phyloP scores from a whole-genome alignment of 2,113 vertebrate genomes.

The Mormyrus iriodes region DNA sequence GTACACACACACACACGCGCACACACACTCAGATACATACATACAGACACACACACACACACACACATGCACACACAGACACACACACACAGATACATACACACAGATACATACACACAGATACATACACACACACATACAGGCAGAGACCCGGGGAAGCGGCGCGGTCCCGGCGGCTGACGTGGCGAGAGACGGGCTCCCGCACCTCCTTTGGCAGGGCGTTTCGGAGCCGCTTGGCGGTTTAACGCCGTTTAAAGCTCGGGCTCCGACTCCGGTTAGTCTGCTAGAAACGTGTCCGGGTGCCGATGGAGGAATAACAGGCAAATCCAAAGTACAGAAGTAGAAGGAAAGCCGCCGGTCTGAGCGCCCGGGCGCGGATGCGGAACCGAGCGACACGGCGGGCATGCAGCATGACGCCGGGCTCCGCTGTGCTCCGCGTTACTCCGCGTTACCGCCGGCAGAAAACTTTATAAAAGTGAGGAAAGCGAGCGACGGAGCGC shows the following conservation, averaged over 20 bases:
- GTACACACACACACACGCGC: neutral
- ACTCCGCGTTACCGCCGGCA: neutral
- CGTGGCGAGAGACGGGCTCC: conserved; percentile 38
- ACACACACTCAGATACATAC: no score
- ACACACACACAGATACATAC: no score
- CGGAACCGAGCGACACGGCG: neutral
- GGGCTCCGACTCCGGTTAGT: neutral
- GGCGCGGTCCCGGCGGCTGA: conserved; percentile 24
- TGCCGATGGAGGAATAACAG: neutral
- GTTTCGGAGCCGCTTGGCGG: neutral
- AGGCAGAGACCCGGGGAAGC: neutral
- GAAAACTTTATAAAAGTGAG: neutral
- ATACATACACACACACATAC: neutral
- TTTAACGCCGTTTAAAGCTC: neutral
- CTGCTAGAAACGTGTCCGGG: neutral
- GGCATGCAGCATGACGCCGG: neutral
- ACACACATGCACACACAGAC: no score
- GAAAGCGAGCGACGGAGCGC: neutral
- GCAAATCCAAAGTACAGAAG: neutral
- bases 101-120: no score
- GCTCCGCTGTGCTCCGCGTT: neutral
- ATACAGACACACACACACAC: no score
- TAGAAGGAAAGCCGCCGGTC: no score
- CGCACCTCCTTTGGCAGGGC: neutral
- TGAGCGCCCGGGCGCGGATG: neutral